Base-by-base conservation (phyloP, 1,140 invertebrate species). In the Zophobas morio region DNA sequence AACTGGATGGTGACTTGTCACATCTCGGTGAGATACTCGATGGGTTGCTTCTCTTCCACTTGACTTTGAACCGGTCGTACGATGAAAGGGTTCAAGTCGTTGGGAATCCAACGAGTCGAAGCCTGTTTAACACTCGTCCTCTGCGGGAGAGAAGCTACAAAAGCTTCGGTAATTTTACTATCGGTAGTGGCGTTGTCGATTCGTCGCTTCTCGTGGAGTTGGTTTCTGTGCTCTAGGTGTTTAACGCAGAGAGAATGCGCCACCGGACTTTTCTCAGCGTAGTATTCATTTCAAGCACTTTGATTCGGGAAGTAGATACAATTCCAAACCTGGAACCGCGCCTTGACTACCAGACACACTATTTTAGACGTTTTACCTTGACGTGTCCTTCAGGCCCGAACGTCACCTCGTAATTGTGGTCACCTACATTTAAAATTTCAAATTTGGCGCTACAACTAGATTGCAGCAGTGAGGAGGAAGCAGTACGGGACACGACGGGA, bases 11-110 rank as follows among this genome's bases (percentile, higher is more conserved):
- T 89, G 2, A 93, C 91, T 80, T 91, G 88, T 72, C 93, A 88
- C 87, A 94, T 92, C 85, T 93, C 92, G 0, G 92, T 92, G 1
- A 93, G 83, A 84, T 92, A 92, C 78, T 93, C 91, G 56, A 93
- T 84, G 0, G 91, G 91, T 81, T 93, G 91, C 60, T 90, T 88
- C 56, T 89, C 88, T 80, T 92, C 90, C n/a, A 66, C 60, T 66
- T 66, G 60, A 32, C 60, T 66, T 33, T 66, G 60, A 2, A 92
- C 89, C 6, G 90, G 90, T 72, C 88, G 86, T 80, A 88, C 87
- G 85, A 87, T 88, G 81, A 88, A 92, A 83, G 87, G 88, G 83
- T 78, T 88, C 79, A 88, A 85, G 83, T 85, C 86, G 79, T 84
- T 84, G 79, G 86, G 88, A 79, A 87, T 84, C 82, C 73, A 86